phyloP scores from a whole-genome alignment of 2,797 vertebrate species.

The Anguilla obscura region DNA sequence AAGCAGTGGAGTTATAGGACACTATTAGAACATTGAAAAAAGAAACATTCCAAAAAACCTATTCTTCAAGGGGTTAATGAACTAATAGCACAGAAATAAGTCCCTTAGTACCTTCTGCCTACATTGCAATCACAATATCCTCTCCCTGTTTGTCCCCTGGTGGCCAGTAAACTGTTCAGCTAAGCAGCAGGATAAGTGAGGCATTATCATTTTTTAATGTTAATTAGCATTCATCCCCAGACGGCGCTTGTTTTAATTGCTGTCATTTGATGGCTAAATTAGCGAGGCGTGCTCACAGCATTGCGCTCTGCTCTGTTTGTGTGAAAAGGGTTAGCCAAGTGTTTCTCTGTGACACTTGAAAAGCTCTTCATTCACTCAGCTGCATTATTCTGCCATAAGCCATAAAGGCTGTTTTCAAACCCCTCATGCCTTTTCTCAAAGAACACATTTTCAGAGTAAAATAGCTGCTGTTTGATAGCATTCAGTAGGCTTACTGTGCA shows the following conservation, averaged over 20 bases:
- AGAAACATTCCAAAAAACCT: no score
- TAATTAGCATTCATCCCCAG: background rate
- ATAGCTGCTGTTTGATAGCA: background rate
- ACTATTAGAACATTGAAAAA: no score
- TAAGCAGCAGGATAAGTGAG: background rate
- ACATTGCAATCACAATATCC: background rate
- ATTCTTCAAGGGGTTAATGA: background rate
- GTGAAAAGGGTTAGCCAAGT: background rate
- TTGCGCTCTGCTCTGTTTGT: background rate
- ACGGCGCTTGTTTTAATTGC: slow-evolving; percentile 16
- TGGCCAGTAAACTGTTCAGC: background rate
- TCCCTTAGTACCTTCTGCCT: background rate
- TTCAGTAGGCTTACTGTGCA: background rate
- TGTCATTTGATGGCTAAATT: slow-evolving; percentile 2
- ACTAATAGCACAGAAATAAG: background rate
- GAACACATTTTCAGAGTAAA: background rate
- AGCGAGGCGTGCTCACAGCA: background rate
- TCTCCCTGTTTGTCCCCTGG: background rate
- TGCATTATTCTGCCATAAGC: background rate
- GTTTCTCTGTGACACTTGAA: background rate
- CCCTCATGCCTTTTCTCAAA: background rate
- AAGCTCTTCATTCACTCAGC: background rate
- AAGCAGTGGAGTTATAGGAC: no score
- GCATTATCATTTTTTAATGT: slow-evolving; percentile 2
- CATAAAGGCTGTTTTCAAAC: background rate